Evolutionary conservation across 2,888 invertebrate genomes (phyloP), one percentile per base, ranked within the genome.

Genomic region (Lepidocyrtoides sp.): DNA sequence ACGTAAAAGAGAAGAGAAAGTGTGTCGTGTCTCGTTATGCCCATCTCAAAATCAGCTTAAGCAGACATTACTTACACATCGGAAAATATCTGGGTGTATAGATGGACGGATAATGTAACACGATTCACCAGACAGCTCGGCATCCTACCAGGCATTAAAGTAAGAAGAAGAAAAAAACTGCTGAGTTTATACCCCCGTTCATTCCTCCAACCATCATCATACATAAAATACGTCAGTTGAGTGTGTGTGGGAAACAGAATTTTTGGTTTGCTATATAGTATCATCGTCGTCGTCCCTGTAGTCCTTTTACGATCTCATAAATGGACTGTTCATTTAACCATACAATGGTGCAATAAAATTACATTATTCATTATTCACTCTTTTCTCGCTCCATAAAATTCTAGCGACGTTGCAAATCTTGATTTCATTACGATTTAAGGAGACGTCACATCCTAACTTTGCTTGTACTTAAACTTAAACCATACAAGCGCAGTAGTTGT

Each of bases 11-110:
- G 2, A 51, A 54, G 54, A 17, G 54, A 54, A 54, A 54, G 54
- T 54, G 54, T 54, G 54, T 54, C 54, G 54, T 54, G 54, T 54
- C 54, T 54, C 54, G 54, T 54, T 17, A 54, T 54, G 54, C 54
- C 54, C 54, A 54, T 17, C n/a, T 54, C 54, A 54, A 54, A 17
- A 17, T 54, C 54, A 17, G 17, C 54, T 54, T 54, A 54, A 54
- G 4, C 17, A 17, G 2, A 54, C 54, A 54, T 54, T 54, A 54
- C 54, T 54, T 54, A 54, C 54, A 54, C 54, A 54, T 54, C 54
- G 7, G 17, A 54, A 17, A 54, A 10, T 51, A 14, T 20, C 54
- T 20, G 2, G 1, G 17, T 1, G 20, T 17, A 54, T 54, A n/a
- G 54, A 54, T 17, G 17, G 54, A n/a, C 51, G 14, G 14, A 4